Base-by-base conservation (phyloP, 2,113 vertebrate species). In the Embiotoca jacksoni region DNA sequence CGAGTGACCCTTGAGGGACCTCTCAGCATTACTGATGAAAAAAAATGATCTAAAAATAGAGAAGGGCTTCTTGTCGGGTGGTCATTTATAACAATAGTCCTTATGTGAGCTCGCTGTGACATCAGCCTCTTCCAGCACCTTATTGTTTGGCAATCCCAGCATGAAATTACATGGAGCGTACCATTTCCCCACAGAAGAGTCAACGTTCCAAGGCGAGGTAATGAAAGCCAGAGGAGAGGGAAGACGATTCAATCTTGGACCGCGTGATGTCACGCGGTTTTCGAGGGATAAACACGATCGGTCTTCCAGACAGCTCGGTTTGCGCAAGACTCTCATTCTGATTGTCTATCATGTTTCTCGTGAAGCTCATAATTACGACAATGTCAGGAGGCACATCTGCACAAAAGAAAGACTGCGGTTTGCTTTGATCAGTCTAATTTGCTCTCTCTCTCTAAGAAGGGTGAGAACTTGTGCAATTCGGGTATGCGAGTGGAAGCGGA, bases 231-330 rank as follows among this genome's bases (percentile, higher is more conserved):
- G 87, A 90, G 53, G 23, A 76, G 53, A 46, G 54, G 64, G 72
- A 82, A 84, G 79, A 91, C 75, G 72, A 79, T 89, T 89, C 78
- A 65, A 63, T 87, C 82, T 83, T 59, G 44, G 72, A 65, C 64
- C n/a, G 50, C 69, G 76, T 87, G 73, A 91, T 89, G 81, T 89
- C 59, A 84, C 59, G 64, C 62, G 78, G 84, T 86, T 92, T 85
- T 59, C 37, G 52, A 70, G 70, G 85, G 75, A 83, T 89, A 87
- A 92, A 91, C 83, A 86, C 68, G n/a, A 85, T 89, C 62, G 23
- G 73, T 90, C 89, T 90, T 92, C 65, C 81, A 88, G 86, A 86
- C 91, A 88, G 84, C 89, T 90, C 23, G 80, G 74, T 91, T 88
- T 90, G 85, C 39, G 33, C 67, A 85, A 90, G 79, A 85, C 70